A percentile compares a stretch with the other conserved stretches of the same genome.
These are phyloP conservation scores for Podarcis lilfordi DNA, from an alignment of 2,797 vertebrate genomes.

Conservation along the genomic window DNA sequence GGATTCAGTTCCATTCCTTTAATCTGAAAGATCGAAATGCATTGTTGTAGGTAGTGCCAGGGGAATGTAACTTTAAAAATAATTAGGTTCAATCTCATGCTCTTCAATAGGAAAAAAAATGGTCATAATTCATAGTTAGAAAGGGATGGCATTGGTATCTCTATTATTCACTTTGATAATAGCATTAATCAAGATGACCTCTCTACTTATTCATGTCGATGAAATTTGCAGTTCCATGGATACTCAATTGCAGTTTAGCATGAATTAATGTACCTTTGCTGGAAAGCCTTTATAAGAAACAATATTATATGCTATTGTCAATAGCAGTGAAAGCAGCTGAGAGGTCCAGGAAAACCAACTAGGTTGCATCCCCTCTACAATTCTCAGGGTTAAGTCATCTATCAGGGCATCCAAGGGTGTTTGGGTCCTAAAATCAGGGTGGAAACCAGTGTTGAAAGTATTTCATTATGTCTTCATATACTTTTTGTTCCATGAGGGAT, in stretches of 20 bases:
- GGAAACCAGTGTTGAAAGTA: too few species aligned
- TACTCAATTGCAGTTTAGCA: constrained; percentile 48
- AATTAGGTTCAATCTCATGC: constrained; percentile 58
- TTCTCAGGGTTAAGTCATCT: too few species aligned
- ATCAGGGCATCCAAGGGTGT: too few species aligned
- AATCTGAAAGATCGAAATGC: constrained; percentile 13
- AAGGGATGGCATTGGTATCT: constrained; percentile 68
- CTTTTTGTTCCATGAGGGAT: too few species aligned
- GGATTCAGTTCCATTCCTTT: constrained; percentile 10
- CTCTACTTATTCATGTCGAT: constrained; percentile 42
- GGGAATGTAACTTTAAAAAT: constrained; percentile 51
- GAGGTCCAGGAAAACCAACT: too few species aligned
- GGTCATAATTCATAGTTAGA: constrained; percentile 49
- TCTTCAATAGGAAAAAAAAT: constrained; percentile 57
- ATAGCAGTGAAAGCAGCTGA: too few species aligned
- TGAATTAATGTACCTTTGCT: constrained; percentile 63
- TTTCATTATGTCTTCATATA: too few species aligned
- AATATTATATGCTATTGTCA: not conserved
- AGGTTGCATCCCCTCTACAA: too few species aligned
- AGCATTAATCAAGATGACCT: constrained; percentile 59
- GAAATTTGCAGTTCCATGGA: constrained; percentile 48
- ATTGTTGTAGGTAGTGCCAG: not conserved
- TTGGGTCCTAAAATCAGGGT: too few species aligned
- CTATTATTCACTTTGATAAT: constrained; percentile 61
- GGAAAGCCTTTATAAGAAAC: constrained; percentile 32